Conservation (phyloP, 1,140 invertebrate species). For the Hycleus phaleratus region DNA sequence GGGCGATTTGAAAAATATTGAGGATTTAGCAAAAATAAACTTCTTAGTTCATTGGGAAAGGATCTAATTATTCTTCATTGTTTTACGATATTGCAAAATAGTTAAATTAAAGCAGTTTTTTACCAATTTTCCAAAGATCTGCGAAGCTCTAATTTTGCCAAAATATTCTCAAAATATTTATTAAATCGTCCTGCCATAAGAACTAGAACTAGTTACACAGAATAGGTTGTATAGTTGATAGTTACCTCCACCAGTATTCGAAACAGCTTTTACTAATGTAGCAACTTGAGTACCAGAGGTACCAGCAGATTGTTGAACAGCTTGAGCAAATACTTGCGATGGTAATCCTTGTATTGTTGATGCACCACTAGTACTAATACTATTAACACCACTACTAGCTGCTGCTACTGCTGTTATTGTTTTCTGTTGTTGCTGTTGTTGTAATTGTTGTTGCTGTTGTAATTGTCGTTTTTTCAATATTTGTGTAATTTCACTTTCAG, state of each 20-base stretch:
- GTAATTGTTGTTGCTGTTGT: constrained; percentile 48
- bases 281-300: constrained; percentile 45
- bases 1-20: no score
- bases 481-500: constrained; percentile 62
- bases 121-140: no score
- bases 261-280: constrained; percentile 53
- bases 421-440: constrained; percentile 46
- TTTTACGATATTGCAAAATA: no score
- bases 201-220: no score
- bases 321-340: constrained; percentile 51
- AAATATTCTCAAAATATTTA: no score
- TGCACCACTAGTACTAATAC: neutral
- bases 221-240: no score
- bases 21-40: no score
- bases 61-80: no score
- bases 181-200: no score
- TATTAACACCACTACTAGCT: constrained; percentile 21
- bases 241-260: constrained; percentile 39
- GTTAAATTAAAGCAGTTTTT: no score
- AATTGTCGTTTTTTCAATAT: constrained; percentile 60
- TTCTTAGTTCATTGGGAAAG: no score
- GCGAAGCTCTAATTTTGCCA: no score
- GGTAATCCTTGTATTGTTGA: constrained; percentile 41
- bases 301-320: constrained; percentile 41
- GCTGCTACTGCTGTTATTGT: constrained; percentile 38